A percentile compares a stretch with the other conserved stretches of the same genome.
Conservation (phyloP, 1,140 invertebrate genomes). For the Panonychus citri region DNA sequence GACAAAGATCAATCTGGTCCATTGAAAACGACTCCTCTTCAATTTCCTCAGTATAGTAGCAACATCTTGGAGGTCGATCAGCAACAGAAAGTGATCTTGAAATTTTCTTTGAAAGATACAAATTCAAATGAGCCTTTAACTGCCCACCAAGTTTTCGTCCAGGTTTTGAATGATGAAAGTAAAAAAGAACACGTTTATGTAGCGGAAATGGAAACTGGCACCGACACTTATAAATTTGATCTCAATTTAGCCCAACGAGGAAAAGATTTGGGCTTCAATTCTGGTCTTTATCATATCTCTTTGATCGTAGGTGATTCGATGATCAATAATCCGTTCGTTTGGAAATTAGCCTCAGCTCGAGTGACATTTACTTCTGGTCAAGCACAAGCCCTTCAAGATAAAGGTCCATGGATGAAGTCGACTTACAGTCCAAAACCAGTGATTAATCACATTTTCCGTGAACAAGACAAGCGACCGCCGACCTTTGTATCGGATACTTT, state of each 20-base stretch:
- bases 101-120: conserved; percentile 53
- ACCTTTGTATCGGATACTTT: conserved; percentile 68
- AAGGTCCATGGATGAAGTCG: conserved; percentile 6
- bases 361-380: conserved; percentile 16
- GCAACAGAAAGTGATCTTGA: conserved; percentile 63
- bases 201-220: conserved; percentile 51
- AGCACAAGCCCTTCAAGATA: conserved; percentile 19
- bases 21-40: conserved; percentile 28
- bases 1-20: conserved; percentile 40
- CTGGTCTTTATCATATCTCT: conserved; percentile 55
- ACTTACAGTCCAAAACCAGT: conserved; percentile 44
- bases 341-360: conserved; percentile 37
- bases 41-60: conserved; percentile 37
- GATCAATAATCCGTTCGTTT: conserved; percentile 64
- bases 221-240: conserved; percentile 60
- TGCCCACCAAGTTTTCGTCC: conserved; percentile 79
- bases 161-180: conserved; percentile 37
- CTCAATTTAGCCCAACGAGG: conserved; percentile 53
- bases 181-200: conserved; percentile 73
- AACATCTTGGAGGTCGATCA: conserved; percentile 48
- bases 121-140: conserved; percentile 37
- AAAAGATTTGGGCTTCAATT: conserved; percentile 51
- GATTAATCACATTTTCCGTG: conserved; percentile 75
- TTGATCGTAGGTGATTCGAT: conserved; percentile 73
- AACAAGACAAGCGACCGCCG: conserved; percentile 70